A percentile compares a stretch with the other conserved stretches of the same genome.
phyloP scores from a whole-genome alignment of 53 echinoderm and acorn worm genomes.

The Antedon mediterranea region DNA sequence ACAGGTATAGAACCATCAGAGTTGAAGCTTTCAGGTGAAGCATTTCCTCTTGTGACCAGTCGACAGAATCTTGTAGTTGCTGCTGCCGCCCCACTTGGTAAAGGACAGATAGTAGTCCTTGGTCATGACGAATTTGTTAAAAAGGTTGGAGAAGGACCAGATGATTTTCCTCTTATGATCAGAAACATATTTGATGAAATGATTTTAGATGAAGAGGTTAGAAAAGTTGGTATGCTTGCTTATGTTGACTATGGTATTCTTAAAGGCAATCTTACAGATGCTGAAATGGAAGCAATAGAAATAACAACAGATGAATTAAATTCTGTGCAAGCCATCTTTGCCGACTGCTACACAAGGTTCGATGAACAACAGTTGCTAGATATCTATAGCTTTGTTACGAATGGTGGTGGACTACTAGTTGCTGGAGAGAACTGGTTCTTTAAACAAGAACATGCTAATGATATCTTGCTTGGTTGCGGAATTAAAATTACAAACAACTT shows the following conservation, averaged over 20 bases:
- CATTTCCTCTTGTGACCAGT: not conserved
- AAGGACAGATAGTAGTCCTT: not conserved
- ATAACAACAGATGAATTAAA: not conserved
- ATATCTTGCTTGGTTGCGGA: not conserved
- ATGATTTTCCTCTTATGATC: not conserved
- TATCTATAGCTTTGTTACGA: not conserved
- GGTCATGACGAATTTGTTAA: not conserved
- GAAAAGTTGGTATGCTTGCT: not conserved
- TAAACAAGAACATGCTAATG: not conserved
- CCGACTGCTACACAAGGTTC: not conserved
- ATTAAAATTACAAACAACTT: not conserved
- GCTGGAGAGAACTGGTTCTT: not conserved
- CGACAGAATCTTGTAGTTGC: not conserved
- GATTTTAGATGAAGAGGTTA: not conserved
- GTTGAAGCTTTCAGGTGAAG: not conserved
- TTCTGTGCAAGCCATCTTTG: not conserved
- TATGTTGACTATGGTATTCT: not conserved
- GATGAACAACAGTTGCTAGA: not conserved
- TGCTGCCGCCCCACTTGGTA: not conserved
- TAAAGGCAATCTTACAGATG: not conserved
- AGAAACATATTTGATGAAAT: not conserved
- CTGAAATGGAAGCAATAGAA: not conserved
- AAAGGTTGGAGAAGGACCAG: not conserved
- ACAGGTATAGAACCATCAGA: not conserved
- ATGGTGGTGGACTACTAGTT: not conserved